Evolutionary conservation across 2,888 invertebrate species (phyloP).

Genomic region (Agonopterix arenella): DNA sequence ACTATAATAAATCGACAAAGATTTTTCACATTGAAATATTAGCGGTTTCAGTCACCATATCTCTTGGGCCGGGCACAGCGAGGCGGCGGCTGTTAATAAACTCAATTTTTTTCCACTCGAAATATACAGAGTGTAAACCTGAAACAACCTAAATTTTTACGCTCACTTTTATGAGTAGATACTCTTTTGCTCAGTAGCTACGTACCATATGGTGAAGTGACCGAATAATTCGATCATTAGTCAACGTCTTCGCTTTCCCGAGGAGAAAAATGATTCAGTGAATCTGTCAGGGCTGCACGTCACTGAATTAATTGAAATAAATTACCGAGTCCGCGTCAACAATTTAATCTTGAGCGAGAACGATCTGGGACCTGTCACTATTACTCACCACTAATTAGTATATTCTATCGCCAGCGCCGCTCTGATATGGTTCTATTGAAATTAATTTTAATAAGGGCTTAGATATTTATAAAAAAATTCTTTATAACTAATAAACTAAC

Average conservation of each 20-base stretch:
- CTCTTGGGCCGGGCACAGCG: conserved; percentile 30
- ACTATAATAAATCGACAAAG: conserved; percentile 56
- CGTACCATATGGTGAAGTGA: conserved; percentile 36
- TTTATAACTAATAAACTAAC: too few species aligned
- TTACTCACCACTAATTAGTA: conserved; percentile 28
- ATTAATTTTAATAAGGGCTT: too few species aligned
- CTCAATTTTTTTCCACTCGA: conserved; percentile 31
- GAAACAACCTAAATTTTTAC: neutral
- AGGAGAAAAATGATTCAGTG: conserved; percentile 70
- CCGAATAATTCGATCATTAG: conserved; percentile 67
- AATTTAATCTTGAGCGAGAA: conserved; percentile 42
- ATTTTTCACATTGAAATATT: conserved; percentile 61
- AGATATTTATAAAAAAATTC: too few species aligned
- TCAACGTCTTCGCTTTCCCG: conserved; percentile 62
- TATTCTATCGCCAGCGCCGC: too few species aligned
- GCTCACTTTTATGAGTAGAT: too few species aligned
- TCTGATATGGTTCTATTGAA: too few species aligned
- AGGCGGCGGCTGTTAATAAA: conserved; percentile 46
- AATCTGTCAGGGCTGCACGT: conserved; percentile 61
- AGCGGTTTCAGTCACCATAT: conserved; percentile 47
- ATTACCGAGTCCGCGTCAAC: conserved; percentile 54
- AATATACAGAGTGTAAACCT: neutral
- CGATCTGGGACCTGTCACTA: conserved; percentile 44
- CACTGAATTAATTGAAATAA: conserved; percentile 70
- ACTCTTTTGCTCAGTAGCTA: neutral